Base-by-base conservation (phyloP, 2,797 vertebrate species). In the Megalops cyprinoides region DNA sequence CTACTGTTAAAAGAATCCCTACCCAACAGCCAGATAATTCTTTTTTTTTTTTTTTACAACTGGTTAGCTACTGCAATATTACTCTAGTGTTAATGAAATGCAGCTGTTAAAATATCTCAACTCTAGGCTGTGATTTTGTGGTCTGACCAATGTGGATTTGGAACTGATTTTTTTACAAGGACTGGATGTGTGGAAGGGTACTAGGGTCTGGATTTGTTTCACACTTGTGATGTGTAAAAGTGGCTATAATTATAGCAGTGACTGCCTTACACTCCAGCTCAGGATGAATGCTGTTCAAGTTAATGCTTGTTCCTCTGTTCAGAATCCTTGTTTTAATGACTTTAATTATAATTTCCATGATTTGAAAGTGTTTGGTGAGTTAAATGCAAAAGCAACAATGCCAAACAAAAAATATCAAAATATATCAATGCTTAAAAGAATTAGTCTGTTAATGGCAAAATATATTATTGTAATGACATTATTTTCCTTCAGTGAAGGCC, bases 401-500 rank as follows among this genome's bases (percentile, higher is more conserved):
- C 8, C 12, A 14, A 14, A 39, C 15, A 76, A 25, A 39, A 39
- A 67, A 76, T 34, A 23, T 58, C 42, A 76, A 23, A 25, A 62
- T 49, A 48, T 7, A 76, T 18, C 51, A 62, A 46, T 88, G 39
- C n/a, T 8, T 65, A 42, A 37, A 71, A 20, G 44, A 42, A 20
- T 69, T 42, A 42, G 15, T 37, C 4, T 4, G 65, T 37, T 69
- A 20, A 69, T 39, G 37, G 69, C 65, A 69, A 69, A n/a, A 69
- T 69, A n/a, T 69, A 69, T 15, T 39, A 44, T 71, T 37, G 42
- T 87, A 89, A 91, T 87, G 88, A 91, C 91, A 87, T 91, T 85
- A 87, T 94, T 93, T 94, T 92, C 94, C 93, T 95, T 95, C 93
- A 95, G 86, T 95, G 93, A 95, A 95, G 94, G 94, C 93, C 86